Evolutionary conservation across 2,888 invertebrate species (phyloP), one percentile per base, ranked within the genome.

Genomic region (Axea sp.): DNA sequence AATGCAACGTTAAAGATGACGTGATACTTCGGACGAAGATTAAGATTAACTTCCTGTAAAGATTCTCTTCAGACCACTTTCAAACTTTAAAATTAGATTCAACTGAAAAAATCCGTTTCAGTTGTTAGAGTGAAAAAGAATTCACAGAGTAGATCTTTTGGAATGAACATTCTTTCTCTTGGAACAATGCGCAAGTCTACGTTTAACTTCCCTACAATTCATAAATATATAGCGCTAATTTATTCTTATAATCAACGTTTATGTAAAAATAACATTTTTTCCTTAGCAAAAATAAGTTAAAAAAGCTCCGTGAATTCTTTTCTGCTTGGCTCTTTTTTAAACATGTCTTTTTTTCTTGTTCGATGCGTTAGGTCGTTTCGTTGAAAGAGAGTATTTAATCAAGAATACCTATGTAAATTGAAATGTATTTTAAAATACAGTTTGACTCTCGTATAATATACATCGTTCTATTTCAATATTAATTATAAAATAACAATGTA

Each of bases 301-400:
- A 41, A 43, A 67, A 49, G 57, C 67, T 67, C 67, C 57, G 67
- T 67, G 67, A 57, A 67, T 67, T 67, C 57, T 67, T 39, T 67
- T 67, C 30, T 24, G 11, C 7, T 22, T 24, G 12, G 1, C 8
- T 41, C 15, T 17, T n/a, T 5, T n/a, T n/a, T n/a, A n/a, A n/a
- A n/a, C n/a, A n/a, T n/a, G n/a, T n/a, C n/a, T n/a, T n/a, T n/a
- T n/a, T n/a, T n/a, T n/a, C n/a, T n/a, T n/a, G n/a, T n/a, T n/a
- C n/a, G n/a, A n/a, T n/a, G n/a, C n/a, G n/a, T n/a, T n/a, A n/a
- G n/a, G n/a, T n/a, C n/a, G n/a, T n/a, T n/a, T n/a, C n/a, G n/a
- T n/a, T 35, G n/a, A 37, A 53, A 26, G 37, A 31, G 45, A 35
- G 22, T 31, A 35, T 37, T 35, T 5, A 2, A 31, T 31, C 45